These are phyloP conservation scores for Paradisaea rubra DNA, from an alignment of 2,113 vertebrate genomes.

Conservation along the genomic window DNA sequence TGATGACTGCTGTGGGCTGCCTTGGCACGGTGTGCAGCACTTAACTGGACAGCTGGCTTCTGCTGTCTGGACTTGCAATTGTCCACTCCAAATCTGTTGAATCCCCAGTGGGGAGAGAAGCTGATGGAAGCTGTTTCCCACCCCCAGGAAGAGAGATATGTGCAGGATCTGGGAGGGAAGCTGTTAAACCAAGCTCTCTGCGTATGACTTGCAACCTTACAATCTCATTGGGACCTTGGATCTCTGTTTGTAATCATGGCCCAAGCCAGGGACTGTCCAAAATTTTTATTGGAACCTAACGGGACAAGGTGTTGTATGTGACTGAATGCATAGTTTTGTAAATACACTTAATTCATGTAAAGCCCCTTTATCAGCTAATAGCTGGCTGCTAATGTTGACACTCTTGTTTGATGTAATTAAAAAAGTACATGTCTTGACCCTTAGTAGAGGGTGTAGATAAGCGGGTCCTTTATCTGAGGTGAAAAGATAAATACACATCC, in stretches of 20 bases:
- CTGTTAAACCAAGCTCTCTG: background rate
- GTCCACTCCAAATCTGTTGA: rapidly evolving
- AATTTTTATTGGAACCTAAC: background rate
- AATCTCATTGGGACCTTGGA: background rate
- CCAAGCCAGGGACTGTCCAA: background rate
- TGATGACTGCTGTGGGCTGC: background rate
- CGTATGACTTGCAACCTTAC: background rate
- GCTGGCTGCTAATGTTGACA: background rate
- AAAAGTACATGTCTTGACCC: background rate
- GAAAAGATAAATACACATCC: background rate
- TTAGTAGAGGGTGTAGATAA: background rate
- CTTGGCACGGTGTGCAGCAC: background rate
- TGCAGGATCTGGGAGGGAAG: background rate
- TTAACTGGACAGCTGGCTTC: background rate
- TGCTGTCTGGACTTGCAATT: background rate
- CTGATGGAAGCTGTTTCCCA: background rate
- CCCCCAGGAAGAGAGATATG: background rate
- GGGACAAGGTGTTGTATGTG: background rate
- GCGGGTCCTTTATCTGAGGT: background rate
- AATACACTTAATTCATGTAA: background rate
- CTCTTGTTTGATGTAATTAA: background rate
- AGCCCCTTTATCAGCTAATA: background rate
- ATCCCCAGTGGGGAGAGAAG: background rate
- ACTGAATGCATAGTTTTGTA: background rate
- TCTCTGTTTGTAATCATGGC: background rate